These are phyloP conservation scores for Beris chalybata DNA, from an alignment of 2,888 invertebrate genomes.

Conservation along the genomic window DNA sequence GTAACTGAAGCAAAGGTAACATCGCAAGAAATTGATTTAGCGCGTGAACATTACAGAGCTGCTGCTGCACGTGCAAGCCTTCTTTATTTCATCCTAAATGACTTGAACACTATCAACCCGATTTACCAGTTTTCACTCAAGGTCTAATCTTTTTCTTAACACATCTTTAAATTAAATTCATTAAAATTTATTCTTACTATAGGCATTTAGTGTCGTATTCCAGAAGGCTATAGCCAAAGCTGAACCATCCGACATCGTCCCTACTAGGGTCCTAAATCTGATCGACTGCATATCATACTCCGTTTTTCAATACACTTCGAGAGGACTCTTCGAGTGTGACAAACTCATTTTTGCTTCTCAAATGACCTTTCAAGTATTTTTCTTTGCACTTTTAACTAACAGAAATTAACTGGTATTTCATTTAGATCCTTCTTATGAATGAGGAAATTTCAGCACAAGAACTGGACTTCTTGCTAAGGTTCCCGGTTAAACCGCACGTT, in stretches of 20 bases:
- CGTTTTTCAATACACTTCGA: slow-evolving; percentile 91
- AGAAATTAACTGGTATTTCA: slow-evolving; percentile 10
- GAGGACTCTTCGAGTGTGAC: slow-evolving; percentile 94
- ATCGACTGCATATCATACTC: slow-evolving; percentile 94
- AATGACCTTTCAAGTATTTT: slow-evolving; percentile 86
- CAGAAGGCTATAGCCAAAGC: slow-evolving; percentile 93
- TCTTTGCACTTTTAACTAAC: slow-evolving; percentile 33
- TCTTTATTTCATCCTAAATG: slow-evolving; percentile 93
- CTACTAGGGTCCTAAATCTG: slow-evolving; percentile 78
- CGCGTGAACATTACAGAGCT: slow-evolving; percentile 75
- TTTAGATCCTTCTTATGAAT: slow-evolving; percentile 79
- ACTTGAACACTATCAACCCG: slow-evolving; percentile 92
- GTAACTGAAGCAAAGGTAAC: slow-evolving; percentile 90
- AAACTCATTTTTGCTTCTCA: slow-evolving; percentile 95
- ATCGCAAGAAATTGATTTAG: slow-evolving; percentile 88
- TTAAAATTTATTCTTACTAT: background rate
- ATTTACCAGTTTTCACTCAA: slow-evolving; percentile 97
- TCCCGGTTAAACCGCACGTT: slow-evolving; percentile 89
- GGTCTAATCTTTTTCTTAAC: slow-evolving; percentile 54
- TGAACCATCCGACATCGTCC: slow-evolving; percentile 77
- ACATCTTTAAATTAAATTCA: background rate
- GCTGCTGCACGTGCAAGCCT: slow-evolving; percentile 92
- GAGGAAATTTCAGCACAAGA: slow-evolving; percentile 84
- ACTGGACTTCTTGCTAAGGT: slow-evolving; percentile 88
- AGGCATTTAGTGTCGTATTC: slow-evolving; percentile 97